A percentile compares a stretch with the other conserved stretches of the same genome.
phyloP scores from a whole-genome alignment of 2,113 vertebrate species.

The Ptychochromis oligacanthus region DNA sequence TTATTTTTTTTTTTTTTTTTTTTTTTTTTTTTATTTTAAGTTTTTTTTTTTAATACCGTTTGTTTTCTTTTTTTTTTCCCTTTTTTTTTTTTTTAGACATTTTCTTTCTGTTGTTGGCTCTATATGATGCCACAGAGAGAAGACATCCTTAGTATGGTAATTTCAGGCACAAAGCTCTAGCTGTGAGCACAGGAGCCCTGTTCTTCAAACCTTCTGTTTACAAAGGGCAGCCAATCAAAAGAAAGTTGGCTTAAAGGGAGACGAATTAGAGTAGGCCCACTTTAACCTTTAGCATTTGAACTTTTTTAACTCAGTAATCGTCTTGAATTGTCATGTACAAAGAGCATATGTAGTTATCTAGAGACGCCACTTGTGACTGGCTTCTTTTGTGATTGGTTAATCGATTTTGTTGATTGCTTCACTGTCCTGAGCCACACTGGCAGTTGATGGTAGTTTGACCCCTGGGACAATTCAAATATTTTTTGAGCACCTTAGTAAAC shows the following conservation, averaged over 20 bases:
- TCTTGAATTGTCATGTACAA: not conserved
- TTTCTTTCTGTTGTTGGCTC: not conserved
- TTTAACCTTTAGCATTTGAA: too few relatives aligned
- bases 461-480: not conserved
- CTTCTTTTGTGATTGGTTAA: not conserved
- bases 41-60: too few relatives aligned
- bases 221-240: too few relatives aligned
- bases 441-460: not conserved
- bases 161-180: not conserved
- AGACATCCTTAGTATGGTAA: too few relatives aligned
- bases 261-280: too few relatives aligned
- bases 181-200: not conserved
- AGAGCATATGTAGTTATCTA: not conserved
- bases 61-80: too few relatives aligned
- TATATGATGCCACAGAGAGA: not conserved
- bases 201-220: not conserved
- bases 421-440: not conserved
- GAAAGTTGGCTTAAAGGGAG: too few relatives aligned
- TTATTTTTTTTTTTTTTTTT: constrained; percentile 5
- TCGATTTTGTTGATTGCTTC: not conserved
- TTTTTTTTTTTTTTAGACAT: not conserved
- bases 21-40: too few relatives aligned
- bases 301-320: too few relatives aligned
- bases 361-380: not conserved
- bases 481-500: not conserved